Evolutionary conservation across 2,113 vertebrate species (phyloP), one percentile per base, ranked within the genome.

Genomic region (Isurus oxyrinchus): DNA sequence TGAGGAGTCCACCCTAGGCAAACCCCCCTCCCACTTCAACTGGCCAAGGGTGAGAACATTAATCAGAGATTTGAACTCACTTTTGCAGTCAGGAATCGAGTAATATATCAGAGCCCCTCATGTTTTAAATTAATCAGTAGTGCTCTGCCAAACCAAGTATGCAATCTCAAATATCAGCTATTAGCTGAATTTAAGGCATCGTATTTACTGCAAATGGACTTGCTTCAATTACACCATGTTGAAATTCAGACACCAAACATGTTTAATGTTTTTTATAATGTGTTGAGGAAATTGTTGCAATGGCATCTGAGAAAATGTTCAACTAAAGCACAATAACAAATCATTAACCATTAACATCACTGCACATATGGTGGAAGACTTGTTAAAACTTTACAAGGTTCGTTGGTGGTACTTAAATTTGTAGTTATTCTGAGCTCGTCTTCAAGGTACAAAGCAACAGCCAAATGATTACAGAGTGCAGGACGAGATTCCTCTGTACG

Each of bases 341-440:
- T 94, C n/a, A 40, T 63, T 66, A 63, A 93, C 90, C 57, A 93
- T 93, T 93, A 93, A 44, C 57, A 93, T 61, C 31, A 93, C 88
- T 61, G 88, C 55, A 59, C 55, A 59, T 61, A 59, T 61, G 31
- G 59, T n/a, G 31, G 5, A 94, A 94, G 13, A 8, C 90, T 94
- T 63, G 59, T 63, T 94, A 61, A 66, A 63, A 21, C 31, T 63
- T 94, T 94, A 94, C 13, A 93, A 61, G 55, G 14, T 61, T 88
- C 21, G 44, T 88, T 61, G 14, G 88, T 7, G 31, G 57, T 93
- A 61, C 31, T 59, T 93, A 61, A 13, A 19, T 61, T 61, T 93
- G 88, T 59, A 31, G 5, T 84, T 84, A 53, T 88, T 44, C 40
- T 84, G 81, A 84, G 81, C 19, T 7, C 14, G 72, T 11, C 40